Evolutionary conservation across 1,140 invertebrate species (phyloP).

Genomic region (Drosophila ironensis): DNA sequence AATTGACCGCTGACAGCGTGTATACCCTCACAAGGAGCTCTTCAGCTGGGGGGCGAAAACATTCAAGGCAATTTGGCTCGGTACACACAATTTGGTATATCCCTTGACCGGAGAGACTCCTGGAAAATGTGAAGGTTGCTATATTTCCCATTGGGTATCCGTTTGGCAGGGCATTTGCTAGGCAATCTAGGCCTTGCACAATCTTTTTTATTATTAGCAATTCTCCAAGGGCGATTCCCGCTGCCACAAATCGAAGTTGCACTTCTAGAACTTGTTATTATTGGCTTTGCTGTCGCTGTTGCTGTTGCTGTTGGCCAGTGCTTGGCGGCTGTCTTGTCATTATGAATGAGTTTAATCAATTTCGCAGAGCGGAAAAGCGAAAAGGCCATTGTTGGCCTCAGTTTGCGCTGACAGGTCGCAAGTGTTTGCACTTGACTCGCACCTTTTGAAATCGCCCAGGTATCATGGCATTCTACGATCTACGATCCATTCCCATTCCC

Average conservation of each 20-base stretch:
- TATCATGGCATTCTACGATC: too few species aligned
- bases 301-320: background rate
- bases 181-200: background rate
- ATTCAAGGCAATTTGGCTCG: too few species aligned
- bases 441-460: background rate
- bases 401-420: constrained; percentile 37
- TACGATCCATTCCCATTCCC: background rate
- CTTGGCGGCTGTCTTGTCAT: constrained; percentile 31
- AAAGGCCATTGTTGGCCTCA: constrained; percentile 34
- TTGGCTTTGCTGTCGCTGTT: background rate
- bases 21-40: background rate
- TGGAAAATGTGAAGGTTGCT: too few species aligned
- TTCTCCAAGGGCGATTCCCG: constrained; percentile 3
- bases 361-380: constrained; percentile 44
- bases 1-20: constrained; percentile 32
- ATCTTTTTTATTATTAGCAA: background rate
- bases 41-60: background rate
- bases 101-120: too few species aligned
- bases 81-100: too few species aligned
- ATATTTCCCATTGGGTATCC: too few species aligned
- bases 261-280: constrained; percentile 22
- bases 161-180: background rate
- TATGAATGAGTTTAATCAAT: constrained; percentile 74
- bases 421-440: constrained; percentile 69
- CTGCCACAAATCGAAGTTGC: constrained; percentile 19